Evolutionary conservation across 2,797 vertebrate genomes (phyloP).

Genomic region (Crypturellus tataupa): DNA sequence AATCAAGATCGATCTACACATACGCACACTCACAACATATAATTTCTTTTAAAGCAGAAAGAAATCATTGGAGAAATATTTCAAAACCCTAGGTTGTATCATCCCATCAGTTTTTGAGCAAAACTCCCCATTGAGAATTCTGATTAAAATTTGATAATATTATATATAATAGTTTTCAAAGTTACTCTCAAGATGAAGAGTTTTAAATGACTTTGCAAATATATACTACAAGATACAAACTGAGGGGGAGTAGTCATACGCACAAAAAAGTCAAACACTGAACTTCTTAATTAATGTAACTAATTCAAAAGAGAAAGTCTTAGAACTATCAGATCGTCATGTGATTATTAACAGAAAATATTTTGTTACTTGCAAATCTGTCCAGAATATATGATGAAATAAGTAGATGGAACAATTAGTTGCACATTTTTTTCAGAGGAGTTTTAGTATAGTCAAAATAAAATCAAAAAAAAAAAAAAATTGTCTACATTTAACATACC

Average conservation of each 20-base stretch:
- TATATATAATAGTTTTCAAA: neutral
- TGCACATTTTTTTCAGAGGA: neutral
- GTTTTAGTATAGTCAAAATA: neutral
- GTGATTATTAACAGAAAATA: neutral
- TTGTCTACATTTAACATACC: neutral
- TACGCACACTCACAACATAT: neutral
- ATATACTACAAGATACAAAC: neutral
- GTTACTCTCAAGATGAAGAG: neutral
- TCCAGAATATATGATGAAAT: neutral
- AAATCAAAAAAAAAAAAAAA: too few relatives aligned
- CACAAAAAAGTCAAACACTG: neutral
- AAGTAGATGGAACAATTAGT: neutral
- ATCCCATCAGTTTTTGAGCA: neutral
- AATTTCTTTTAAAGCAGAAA: neutral
- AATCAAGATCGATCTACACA: neutral
- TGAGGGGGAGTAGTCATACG: neutral
- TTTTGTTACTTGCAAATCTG: neutral
- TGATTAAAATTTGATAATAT: slow-evolving; percentile 12
- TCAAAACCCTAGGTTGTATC: neutral
- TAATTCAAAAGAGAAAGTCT: neutral
- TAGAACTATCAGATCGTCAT: neutral
- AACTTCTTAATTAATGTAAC: neutral
- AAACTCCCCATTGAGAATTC: slow-evolving; percentile 10
- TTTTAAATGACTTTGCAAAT: neutral
- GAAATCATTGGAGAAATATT: neutral